Base-by-base conservation (phyloP, 2,797 vertebrate species). In the Microcaecilia unicolor region DNA sequence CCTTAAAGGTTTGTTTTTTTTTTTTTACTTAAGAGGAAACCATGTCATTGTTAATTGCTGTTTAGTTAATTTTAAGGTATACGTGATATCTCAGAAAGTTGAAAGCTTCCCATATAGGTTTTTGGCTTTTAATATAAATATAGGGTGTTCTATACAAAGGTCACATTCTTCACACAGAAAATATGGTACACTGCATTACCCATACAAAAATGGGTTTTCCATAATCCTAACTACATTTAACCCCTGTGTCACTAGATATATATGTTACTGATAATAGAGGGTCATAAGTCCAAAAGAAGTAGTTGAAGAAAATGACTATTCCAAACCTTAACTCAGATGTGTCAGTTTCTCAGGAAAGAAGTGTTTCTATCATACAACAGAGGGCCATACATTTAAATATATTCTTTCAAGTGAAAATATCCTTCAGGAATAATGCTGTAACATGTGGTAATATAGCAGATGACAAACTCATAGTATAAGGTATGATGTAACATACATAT, bases 71-170 rank as follows among this genome's bases (percentile, higher is more conserved):
- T 42, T 32, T 35, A 27, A 47, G 45, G 45, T 44, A 39, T 5
- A 3, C 11, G 5, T 28, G 52, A 44, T 24, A 15, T 34, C n/a
- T 43, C 14, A 11, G 56, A 26, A 14, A 38, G 16, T 25, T 60
- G 37, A 44, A 33, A 41, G 9, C 29, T 49, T 15, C 20, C 25
- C 6, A 37, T 10, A 44, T 23, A 43, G 44, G 31, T 23, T 4
- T 19, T 5, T 17, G 37, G n/a, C n/a, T n/a, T 31, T 69, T 61
- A 37, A 41, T 48, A 22, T 33, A 49, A 59, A 55, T 40, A 25
- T 18, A n/a, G 45, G 3, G 47, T 26, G 11, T 46, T 13, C 50
- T 36, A 28, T 17, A 23, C 18, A 31, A 25, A 35, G 34, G 37
- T 56, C 41, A 68, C 22, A 58, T 48, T 61, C 43, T 22, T 19